Conservation (phyloP, 2,113 vertebrate genomes). For the Tichodroma muraria region DNA sequence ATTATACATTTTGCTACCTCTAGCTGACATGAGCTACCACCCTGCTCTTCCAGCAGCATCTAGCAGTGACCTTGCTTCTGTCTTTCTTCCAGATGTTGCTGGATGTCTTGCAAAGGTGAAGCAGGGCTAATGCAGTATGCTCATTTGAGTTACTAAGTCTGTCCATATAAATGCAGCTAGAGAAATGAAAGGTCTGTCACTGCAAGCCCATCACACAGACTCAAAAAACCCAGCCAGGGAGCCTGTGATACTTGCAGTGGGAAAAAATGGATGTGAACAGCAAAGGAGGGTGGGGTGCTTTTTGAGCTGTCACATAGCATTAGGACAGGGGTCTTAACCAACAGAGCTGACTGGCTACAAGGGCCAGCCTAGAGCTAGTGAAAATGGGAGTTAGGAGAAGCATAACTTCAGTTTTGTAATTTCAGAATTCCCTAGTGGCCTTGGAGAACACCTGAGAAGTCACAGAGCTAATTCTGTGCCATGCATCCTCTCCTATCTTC, state of each 20-base stretch:
- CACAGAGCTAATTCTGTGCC: background rate
- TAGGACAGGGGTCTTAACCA: background rate
- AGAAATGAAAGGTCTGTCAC: background rate
- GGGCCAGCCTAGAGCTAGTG: background rate
- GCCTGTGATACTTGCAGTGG: background rate
- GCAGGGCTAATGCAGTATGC: background rate
- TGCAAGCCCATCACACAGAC: background rate
- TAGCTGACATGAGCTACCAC: background rate
- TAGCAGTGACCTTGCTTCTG: background rate
- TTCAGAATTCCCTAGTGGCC: background rate
- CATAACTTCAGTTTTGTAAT: background rate
- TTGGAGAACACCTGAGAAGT: background rate
- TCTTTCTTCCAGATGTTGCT: background rate
- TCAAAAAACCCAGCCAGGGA: background rate
- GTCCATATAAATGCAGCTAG: background rate
- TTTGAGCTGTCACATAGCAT: background rate
- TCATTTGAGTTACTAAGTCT: background rate
- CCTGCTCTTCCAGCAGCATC: background rate
- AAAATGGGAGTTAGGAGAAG: background rate
- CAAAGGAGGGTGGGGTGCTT: accelerated
- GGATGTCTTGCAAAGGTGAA: background rate
- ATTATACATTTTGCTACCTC: background rate
- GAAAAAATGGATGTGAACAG: background rate
- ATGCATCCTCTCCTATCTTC: background rate
- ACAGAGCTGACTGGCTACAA: background rate